Evolutionary conservation across 2,113 vertebrate species (phyloP), one percentile per base, ranked within the genome.

Genomic region (Albula glossodonta): DNA sequence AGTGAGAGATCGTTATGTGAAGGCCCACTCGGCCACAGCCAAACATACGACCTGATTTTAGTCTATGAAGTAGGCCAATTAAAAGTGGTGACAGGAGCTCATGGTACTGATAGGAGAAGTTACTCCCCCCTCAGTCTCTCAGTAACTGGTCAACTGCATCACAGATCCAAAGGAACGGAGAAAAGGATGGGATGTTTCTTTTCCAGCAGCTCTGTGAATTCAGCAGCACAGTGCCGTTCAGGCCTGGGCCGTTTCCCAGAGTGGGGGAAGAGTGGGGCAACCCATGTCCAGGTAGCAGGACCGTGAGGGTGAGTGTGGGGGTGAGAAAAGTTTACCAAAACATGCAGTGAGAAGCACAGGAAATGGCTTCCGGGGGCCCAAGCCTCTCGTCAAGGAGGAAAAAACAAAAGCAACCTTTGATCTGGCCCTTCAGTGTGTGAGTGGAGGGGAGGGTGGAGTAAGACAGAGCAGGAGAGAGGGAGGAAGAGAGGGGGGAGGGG

Each of bases 381-480:
- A 41, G 31, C 31, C 41, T 83, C 57, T 78, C 87, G 51, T 88
- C 83, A 87, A 83, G 86, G 80, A 17, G 79, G 80, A 86, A 52
- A 74, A 87, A 89, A 91, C 85, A 87, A 80, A 81, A 74, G 77
- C 51, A 78, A 82, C 70, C 82, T 87, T 89, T 87, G 83, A 89
- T 51, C 80, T 87, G 63, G 82, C 56, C 48, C 19, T 85, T 86
- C 41, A 5, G 57, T 52, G 48, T 60, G 79, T 13, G 83, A 49
- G 60, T 10, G 53, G 60, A 70, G 66, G 66, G 8, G 25, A 41
- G 31, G 31, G 31, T 41, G 31, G 31, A 41, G 31, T 41, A 41
- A 41, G 31, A 41, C 31, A 41, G 31, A 41, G 31, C 31, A 41
- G 31, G 31, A 41, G 31, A 41, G 31, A 41, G 87, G 88, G 88